Evolutionary conservation across 2,113 vertebrate species (phyloP).

Genomic region (Hipposideros armiger): DNA sequence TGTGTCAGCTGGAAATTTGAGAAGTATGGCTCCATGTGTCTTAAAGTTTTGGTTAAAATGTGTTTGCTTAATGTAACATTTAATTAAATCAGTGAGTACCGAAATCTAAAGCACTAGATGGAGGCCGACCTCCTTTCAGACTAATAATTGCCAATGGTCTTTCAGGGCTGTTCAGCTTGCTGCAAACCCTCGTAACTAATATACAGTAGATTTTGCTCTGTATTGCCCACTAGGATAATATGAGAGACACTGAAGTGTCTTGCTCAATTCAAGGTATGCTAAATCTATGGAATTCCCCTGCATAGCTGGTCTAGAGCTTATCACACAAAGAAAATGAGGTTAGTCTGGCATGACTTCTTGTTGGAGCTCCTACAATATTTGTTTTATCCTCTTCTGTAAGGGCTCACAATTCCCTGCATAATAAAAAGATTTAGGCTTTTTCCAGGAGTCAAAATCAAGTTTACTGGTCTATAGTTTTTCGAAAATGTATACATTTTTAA

Average conservation of each 20-base stretch:
- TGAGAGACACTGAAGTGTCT: neutral
- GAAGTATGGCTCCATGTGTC: neutral
- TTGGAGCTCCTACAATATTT: neutral
- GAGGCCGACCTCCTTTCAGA: neutral
- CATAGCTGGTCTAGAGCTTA: neutral
- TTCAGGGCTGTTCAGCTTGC: neutral
- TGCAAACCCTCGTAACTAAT: neutral
- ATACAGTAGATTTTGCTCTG: accelerated
- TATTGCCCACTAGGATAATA: neutral
- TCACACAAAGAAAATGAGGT: neutral
- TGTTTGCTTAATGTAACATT: neutral
- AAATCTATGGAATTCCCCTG: neutral
- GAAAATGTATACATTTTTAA: neutral
- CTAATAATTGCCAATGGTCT: accelerated
- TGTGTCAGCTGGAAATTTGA: neutral
- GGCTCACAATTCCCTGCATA: neutral
- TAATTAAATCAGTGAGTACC: neutral
- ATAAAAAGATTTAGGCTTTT: neutral
- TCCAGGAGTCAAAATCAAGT: neutral
- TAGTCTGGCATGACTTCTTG: neutral
- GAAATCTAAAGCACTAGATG: neutral
- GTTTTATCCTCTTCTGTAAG: neutral
- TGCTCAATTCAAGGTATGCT: neutral
- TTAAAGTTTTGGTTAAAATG: neutral
- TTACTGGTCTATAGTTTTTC: neutral